Evolutionary conservation across 2,888 invertebrate genomes (phyloP).

Genomic region (Trichacis sp.): DNA sequence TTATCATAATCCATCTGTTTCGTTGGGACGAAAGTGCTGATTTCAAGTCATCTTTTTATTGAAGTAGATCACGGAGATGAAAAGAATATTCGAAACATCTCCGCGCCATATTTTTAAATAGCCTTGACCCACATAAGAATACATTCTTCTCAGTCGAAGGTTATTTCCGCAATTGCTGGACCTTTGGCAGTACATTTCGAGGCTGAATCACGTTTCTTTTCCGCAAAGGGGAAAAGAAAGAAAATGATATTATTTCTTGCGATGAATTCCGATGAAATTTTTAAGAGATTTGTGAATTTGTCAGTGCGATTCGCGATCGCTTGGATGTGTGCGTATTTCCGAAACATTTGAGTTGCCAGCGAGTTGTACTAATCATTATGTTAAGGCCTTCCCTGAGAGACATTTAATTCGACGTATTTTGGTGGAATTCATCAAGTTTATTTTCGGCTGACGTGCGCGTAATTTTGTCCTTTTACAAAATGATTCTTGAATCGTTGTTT

Average conservation of each 20-base stretch:
- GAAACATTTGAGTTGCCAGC: constrained; percentile 7
- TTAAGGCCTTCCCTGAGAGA: not conserved
- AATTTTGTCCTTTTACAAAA: too few relatives aligned
- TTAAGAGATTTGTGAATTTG: not conserved
- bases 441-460: too few relatives aligned
- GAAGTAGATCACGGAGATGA: not conserved
- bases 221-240: not conserved
- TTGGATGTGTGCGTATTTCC: constrained; percentile 1
- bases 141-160: constrained; percentile 32
- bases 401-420: not conserved
- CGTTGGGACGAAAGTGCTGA: too few relatives aligned
- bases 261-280: not conserved
- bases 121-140: constrained; percentile 49
- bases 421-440: too few relatives aligned
- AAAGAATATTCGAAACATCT: constrained; percentile 6
- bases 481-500: too few relatives aligned
- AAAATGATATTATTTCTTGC: not conserved
- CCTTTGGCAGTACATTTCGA: constrained; percentile 3
- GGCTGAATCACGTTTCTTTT: not conserved
- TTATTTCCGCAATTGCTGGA: constrained; percentile 45
- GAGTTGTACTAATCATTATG: constrained; percentile 7
- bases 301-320: not conserved
- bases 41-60: not conserved
- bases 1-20: too few relatives aligned
- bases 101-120: constrained; percentile 34